A percentile compares a stretch with the other conserved stretches of the same genome.
Conservation (phyloP, 2,888 invertebrate genomes). For the Hymenopus coronatus region DNA sequence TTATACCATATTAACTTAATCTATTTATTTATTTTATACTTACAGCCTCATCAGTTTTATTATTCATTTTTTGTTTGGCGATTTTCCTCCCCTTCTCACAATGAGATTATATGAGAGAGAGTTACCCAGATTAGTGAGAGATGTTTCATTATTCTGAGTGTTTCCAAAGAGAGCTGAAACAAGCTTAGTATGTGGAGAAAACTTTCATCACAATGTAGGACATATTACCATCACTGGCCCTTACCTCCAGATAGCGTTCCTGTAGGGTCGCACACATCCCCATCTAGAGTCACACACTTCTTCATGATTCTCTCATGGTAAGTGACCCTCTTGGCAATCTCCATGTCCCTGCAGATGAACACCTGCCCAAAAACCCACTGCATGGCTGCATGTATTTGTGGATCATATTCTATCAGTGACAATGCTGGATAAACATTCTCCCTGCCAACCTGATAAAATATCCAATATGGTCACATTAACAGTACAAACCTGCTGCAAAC, state of each 20-base stretch:
- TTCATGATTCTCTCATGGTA: constrained; percentile 67
- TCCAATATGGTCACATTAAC: background rate
- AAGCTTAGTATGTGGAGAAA: too few relatives aligned
- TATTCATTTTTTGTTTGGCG: too few relatives aligned
- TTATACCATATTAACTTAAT: too few relatives aligned
- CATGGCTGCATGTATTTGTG: constrained; percentile 71
- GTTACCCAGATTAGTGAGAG: too few relatives aligned
- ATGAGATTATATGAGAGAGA: too few relatives aligned
- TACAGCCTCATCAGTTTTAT: too few relatives aligned
- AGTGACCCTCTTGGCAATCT: constrained; percentile 75
- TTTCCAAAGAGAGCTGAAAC: too few relatives aligned
- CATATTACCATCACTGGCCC: background rate
- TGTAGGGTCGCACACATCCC: constrained; percentile 87
- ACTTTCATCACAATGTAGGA: too few relatives aligned
- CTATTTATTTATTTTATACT: too few relatives aligned
- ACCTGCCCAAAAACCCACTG: constrained; percentile 82
- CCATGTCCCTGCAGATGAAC: constrained; percentile 80
- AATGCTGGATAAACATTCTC: constrained; percentile 81
- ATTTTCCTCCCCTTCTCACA: too few relatives aligned
- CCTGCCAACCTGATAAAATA: constrained; percentile 56
- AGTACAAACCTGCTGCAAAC: too few relatives aligned
- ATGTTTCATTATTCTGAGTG: too few relatives aligned
- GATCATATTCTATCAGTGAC: constrained; percentile 70
- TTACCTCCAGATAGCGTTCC: constrained; percentile 88
- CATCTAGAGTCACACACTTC: constrained; percentile 83